Evolutionary conservation across 2,797 vertebrate species (phyloP), one percentile per base, ranked within the genome.

Genomic region (Buceros bicornis): DNA sequence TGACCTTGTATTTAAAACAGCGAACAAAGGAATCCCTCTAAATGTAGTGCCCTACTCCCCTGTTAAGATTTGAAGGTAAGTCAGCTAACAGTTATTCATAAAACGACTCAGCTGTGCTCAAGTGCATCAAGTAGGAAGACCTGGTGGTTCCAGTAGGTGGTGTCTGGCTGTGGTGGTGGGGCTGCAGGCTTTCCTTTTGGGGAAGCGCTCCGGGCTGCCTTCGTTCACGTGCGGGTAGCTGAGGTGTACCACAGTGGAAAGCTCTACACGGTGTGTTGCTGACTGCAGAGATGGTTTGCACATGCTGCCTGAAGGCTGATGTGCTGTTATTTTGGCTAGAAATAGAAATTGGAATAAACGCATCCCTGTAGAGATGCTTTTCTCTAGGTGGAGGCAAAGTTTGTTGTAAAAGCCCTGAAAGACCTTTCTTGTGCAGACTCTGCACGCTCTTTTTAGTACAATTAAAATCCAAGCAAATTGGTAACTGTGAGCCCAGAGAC

Each of bases 211-310:
- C 54, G 5, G 37, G 22, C 17, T 29, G 62, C 26, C 33, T 31
- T 6, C 4, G 53, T 22, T 15, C 8, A 0, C 1, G 61, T 1
- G 37, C 35, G 6, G 47, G 43, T 3, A 40, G 37, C 13, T 35
- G 21, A 53, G 5, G 8, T 2, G 10, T 20, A 35, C 43, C 25
- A 3, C 16, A 58, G 37, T 31, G 33, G 15, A 22, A 25, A 18
- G 18, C 3, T 10, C n/a, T 50, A 28, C 5, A 6, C 0, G 0
- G 3, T 2, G 12, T 14, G 37, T 40, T 5, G 3, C 64, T 64
- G 29, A 3, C 21, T 22, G 0, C 4, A 1, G 17, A 13, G 4
- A 1, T 25, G 60, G 31, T 28, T 91, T 37, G 31, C n/a, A 11
- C 25, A 0, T 3, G 4, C 45, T 72, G 7, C 28, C 54, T 51